Evolutionary conservation across 2,888 invertebrate genomes (phyloP).

Genomic region (Rhorus exstirpatorius): DNA sequence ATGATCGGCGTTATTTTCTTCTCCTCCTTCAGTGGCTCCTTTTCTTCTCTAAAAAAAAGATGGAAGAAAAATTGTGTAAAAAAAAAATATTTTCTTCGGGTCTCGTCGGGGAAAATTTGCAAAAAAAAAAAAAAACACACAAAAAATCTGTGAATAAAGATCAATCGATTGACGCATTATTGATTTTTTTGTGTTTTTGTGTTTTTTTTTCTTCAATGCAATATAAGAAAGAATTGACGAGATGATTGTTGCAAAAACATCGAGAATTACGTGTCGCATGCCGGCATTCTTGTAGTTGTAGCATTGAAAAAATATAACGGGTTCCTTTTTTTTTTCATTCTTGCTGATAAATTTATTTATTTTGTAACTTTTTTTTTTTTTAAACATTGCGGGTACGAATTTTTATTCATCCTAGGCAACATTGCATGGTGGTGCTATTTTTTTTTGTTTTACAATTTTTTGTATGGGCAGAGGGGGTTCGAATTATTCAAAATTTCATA

Average conservation of each 20-base stretch:
- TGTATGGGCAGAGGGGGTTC: too few relatives aligned
- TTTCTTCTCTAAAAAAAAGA: conserved; percentile 90
- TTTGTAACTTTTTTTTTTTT: not conserved
- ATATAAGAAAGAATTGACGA: conserved; percentile 26
- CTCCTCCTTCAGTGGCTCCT: conserved; percentile 92
- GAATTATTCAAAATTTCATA: too few relatives aligned
- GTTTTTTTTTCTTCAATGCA: conserved; percentile 48
- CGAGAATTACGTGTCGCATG: conserved; percentile 67
- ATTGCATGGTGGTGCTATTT: too few relatives aligned
- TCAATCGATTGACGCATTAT: not conserved
- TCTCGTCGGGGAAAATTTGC: not conserved
- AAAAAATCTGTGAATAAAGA: conserved; percentile 19
- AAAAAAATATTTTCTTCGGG: conserved; percentile 10
- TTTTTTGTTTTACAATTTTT: too few relatives aligned
- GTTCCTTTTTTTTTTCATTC: too few relatives aligned
- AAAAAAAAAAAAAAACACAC: conserved; percentile 23
- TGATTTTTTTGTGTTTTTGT: conserved; percentile 18
- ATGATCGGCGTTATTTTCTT: conserved; percentile 87
- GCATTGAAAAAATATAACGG: too few relatives aligned
- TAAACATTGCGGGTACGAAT: too few relatives aligned
- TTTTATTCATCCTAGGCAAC: too few relatives aligned
- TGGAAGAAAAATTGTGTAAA: conserved; percentile 2
- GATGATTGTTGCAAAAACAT: conserved; percentile 54
- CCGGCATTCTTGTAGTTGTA: conserved; percentile 61
- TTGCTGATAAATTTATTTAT: too few relatives aligned